Conservation (phyloP, 2,888 invertebrate species). For the Colletes collaris region DNA sequence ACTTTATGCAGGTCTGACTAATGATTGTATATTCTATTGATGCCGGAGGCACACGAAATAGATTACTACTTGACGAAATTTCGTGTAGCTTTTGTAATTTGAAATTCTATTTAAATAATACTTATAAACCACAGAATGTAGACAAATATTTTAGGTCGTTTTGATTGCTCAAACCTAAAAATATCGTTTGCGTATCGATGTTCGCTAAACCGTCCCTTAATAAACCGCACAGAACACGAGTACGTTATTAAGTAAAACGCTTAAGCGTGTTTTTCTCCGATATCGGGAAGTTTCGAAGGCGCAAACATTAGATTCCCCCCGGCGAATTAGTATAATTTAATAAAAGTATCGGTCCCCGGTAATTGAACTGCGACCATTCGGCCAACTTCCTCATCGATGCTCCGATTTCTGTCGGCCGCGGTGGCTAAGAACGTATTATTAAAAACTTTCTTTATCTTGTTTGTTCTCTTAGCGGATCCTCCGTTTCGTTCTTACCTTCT, state of each 20-base stretch:
- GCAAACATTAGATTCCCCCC: constrained; percentile 1
- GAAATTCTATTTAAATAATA: no score
- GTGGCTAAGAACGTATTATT: constrained; percentile 37
- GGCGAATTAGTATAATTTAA: constrained; percentile 13
- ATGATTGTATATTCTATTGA: neutral
- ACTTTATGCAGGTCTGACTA: neutral
- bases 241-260: constrained; percentile 19
- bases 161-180: no score
- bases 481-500: constrained; percentile 2
- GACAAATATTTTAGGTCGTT: no score
- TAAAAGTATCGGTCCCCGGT: constrained; percentile 4
- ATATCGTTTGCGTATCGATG: constrained; percentile 2
- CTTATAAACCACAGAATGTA: no score
- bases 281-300: constrained; percentile 1
- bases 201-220: neutral
- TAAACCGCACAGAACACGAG: neutral
- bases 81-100: no score
- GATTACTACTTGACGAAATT: no score
- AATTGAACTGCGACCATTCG: constrained; percentile 7
- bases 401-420: neutral
- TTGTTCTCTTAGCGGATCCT: constrained; percentile 25
- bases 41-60: neutral
- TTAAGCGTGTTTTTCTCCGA: constrained; percentile 11
- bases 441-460: constrained; percentile 49
- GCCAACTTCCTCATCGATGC: constrained; percentile 3